Evolutionary conservation across 2,888 invertebrate genomes (phyloP), one percentile per base, ranked within the genome.

Genomic region (Disparrhopalites patrizii): DNA sequence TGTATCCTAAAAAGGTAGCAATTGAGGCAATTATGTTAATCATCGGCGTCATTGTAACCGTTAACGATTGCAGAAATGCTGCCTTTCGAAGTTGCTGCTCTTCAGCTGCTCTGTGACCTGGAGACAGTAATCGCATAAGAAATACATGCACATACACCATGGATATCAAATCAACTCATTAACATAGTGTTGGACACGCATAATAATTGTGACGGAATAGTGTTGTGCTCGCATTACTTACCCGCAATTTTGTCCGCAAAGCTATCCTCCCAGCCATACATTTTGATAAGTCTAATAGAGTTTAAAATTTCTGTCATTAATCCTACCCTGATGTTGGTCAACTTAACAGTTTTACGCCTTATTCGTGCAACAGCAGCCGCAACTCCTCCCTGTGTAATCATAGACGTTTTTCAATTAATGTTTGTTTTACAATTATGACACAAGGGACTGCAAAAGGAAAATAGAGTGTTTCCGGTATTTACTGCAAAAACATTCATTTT

Each of bases 231-330:
- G n/a, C 8, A 23, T 50, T 23, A 57, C 72, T 62, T 69, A 77
- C 78, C 74, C 68, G 72, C 69, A 25, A 82, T 76, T 71, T 79
- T 78, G 20, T 80, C 77, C 40, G 80, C 77, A 74, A 84, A 83
- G 28, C 81, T 79, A 60, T 80, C 78, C 75, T 84, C 84, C 83
- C 83, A 83, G 1, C 81, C 82, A 73, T 83, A 83, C 79, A 84
- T 81, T 77, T 84, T 84, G 68, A 84, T 82, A 1, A 82, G 76
- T 68, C 82, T 79, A 60, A 83, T 82, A 68, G 80, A 81, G 38
- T 80, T 80, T 13, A 84, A 76, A n/a, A 84, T 78, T 73, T 84
- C 83, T 62, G 79, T 81, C 81, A 83, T 83, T 66, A 82, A 75
- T 15, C 77, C 76, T 33, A 79, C 79, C 50, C 79, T 70, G 61